A percentile compares a stretch with the other conserved stretches of the same genome.
These are phyloP conservation scores for Eriosoma lanigerum DNA, from an alignment of 1,140 invertebrate genomes.

Conservation along the genomic window DNA sequence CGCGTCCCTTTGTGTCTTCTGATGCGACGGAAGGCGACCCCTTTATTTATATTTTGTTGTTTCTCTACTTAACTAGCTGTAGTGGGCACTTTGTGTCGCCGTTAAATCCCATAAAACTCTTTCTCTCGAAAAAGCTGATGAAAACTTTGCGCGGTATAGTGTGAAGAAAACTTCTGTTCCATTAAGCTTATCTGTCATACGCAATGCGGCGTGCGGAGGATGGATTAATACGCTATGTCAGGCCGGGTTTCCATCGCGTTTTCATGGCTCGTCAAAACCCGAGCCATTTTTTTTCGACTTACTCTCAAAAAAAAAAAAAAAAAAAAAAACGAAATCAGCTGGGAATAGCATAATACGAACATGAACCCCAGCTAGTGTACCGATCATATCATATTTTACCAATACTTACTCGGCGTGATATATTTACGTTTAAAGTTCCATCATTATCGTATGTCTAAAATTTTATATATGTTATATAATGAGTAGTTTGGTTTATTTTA, in stretches of 20 bases:
- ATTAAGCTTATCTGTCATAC: constrained; percentile 44
- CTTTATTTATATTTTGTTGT: constrained; percentile 23
- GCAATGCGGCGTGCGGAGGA: no score
- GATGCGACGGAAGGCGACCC: neutral
- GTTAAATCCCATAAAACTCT: constrained; percentile 47
- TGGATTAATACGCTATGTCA: constrained; percentile 18
- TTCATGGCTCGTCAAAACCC: neutral
- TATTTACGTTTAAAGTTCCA: no score
- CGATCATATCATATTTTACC: no score
- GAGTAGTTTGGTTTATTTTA: no score
- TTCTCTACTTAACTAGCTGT: neutral
- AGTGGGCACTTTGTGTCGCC: constrained; percentile 26
- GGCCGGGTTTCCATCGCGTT: neutral
- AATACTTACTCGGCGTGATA: no score
- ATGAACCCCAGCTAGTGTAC: no score
- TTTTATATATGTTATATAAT: no score
- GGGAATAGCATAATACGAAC: no score
- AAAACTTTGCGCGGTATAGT: constrained; percentile 27
- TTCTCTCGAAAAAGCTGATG: constrained; percentile 21
- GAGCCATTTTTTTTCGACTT: no score
- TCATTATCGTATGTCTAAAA: no score
- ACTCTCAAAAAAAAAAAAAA: no score
- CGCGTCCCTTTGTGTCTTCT: neutral
- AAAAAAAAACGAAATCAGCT: no score
- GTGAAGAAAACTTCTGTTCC: constrained; percentile 49